These are phyloP conservation scores for Dicyrtoma fusca DNA, from an alignment of 2,888 invertebrate species.

Conservation along the genomic window DNA sequence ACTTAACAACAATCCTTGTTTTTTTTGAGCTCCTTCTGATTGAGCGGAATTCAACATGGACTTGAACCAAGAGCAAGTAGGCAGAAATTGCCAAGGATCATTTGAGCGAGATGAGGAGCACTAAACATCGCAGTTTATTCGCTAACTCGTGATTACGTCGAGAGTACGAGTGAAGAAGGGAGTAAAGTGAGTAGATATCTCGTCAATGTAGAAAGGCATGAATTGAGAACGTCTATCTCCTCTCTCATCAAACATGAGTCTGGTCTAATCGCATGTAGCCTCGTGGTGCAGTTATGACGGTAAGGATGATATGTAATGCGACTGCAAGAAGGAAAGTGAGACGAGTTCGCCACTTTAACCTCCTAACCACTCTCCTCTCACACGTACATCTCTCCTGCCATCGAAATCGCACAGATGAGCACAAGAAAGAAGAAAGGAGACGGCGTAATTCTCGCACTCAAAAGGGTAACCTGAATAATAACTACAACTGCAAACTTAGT, in stretches of 20 bases:
- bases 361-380: neutral
- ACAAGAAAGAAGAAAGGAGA: constrained; percentile 4
- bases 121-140: neutral
- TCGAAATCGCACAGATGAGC: neutral
- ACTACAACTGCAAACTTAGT: no score
- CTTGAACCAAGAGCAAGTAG: neutral
- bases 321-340: constrained; percentile 32
- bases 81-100: neutral
- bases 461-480: constrained; percentile 13
- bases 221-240: neutral
- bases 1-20: neutral
- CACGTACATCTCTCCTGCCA: neutral
- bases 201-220: constrained; percentile 1
- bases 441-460: constrained; percentile 20
- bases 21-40: neutral
- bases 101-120: constrained; percentile 10
- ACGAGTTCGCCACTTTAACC: constrained; percentile 16
- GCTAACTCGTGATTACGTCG: constrained; percentile 13
- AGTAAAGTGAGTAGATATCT: constrained; percentile 2
- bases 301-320: constrained; percentile 21
- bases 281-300: constrained; percentile 32
- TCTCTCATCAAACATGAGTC: constrained; percentile 6
- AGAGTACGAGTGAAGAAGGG: constrained; percentile 7
- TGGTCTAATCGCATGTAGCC: constrained; percentile 17
- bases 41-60: neutral